Evolutionary conservation across 2,888 invertebrate species (phyloP).

Genomic region (Hydriomena furcata): DNA sequence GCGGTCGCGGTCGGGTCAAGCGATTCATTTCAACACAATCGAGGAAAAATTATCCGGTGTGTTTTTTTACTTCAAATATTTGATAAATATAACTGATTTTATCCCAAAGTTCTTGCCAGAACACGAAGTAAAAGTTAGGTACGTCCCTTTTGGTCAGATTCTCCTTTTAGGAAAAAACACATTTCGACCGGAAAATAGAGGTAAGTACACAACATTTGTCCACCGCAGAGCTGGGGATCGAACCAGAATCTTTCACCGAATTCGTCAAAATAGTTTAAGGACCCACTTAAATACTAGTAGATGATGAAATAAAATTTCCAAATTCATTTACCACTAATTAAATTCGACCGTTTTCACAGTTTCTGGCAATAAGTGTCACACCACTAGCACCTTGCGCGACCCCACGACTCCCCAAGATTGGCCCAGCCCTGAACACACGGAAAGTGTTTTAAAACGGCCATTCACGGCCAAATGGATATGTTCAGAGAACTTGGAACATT

Average conservation of each 20-base stretch:
- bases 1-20: not conserved
- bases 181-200: conserved; percentile 25
- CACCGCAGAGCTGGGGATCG: too few species aligned
- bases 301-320: too few species aligned
- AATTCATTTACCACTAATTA: too few species aligned
- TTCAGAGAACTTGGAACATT: conserved; percentile 43
- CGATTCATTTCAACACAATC: not conserved
- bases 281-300: too few species aligned
- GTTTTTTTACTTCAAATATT: not conserved
- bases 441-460: conserved; percentile 67
- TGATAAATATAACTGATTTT: too few species aligned
- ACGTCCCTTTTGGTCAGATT: too few species aligned
- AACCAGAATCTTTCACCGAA: too few species aligned
- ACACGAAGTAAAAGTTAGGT: too few species aligned
- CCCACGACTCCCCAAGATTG: conserved; percentile 36
- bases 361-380: conserved; percentile 4
- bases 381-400: conserved; percentile 31
- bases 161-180: conserved; percentile 7
- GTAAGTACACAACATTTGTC: conserved; percentile 16
- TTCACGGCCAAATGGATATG: conserved; percentile 52
- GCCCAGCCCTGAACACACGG: conserved; percentile 60
- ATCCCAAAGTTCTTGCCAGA: too few species aligned
- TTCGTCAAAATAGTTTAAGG: too few species aligned
- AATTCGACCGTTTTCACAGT: too few species aligned
- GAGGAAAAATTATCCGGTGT: too few species aligned